Percentiles rank a stretch among this genome's conserved stretches.
These are phyloP conservation scores for Oreohelix idahoensis DNA, from an alignment of 1,140 invertebrate genomes.

Conservation along the genomic window DNA sequence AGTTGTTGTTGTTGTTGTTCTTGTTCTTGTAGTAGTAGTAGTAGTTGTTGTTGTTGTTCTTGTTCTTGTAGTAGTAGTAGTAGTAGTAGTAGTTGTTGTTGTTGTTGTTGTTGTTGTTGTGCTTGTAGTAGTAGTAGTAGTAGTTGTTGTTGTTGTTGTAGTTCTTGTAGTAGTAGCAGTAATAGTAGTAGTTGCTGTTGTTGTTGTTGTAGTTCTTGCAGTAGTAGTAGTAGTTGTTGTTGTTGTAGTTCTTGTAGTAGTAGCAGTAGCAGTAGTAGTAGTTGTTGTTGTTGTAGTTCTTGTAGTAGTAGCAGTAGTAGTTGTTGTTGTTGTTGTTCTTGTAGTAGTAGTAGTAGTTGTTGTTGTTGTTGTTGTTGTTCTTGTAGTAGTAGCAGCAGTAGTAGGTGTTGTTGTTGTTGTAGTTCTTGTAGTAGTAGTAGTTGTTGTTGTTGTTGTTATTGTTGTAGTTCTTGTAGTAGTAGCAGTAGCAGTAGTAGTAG, in stretches of 20 bases:
- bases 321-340: neutral
- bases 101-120: too few species aligned
- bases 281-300: neutral
- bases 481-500: slow-evolving; percentile 1
- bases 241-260: neutral
- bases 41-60: too few species aligned
- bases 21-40: too few species aligned
- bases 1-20: too few species aligned
- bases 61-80: too few species aligned
- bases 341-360: neutral
- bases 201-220: neutral
- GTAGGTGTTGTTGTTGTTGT: too few species aligned
- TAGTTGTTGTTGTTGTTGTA: neutral
- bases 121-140: too few species aligned
- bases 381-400: neutral
- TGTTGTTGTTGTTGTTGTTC: neutral
- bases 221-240: neutral
- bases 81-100: too few species aligned
- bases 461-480: too few species aligned
- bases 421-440: neutral
- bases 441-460: too few species aligned
- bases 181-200: too few species aligned
- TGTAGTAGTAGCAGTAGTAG: neutral
- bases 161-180: slow-evolving; percentile 4
- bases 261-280: neutral